Evolutionary conservation across 2,113 vertebrate genomes (phyloP).

Genomic region (Melanotaenia duboulayi): DNA sequence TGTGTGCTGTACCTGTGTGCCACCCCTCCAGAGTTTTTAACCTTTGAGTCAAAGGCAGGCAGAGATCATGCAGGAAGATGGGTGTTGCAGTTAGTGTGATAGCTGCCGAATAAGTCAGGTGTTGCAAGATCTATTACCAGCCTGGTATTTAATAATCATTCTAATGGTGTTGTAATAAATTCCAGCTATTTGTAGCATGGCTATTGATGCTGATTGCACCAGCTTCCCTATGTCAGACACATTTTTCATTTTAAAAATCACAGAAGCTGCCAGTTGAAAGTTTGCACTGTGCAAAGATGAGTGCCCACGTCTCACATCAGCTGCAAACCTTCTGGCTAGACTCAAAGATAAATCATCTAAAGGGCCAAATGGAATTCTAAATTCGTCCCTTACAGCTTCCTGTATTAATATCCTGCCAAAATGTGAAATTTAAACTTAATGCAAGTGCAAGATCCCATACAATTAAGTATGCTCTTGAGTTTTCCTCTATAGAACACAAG

Average conservation of each 20-base stretch:
- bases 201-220: too few species aligned
- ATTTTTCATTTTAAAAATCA: neutral
- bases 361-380: conserved; percentile 6
- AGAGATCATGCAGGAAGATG: conserved; percentile 2
- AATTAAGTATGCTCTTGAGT: neutral
- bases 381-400: neutral
- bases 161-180: conserved; percentile 26
- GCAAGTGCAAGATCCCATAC: neutral
- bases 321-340: conserved; percentile 13
- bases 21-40: conserved; percentile 5
- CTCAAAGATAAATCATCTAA: conserved; percentile 19
- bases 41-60: conserved; percentile 11
- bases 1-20: conserved; percentile 2
- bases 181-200: neutral
- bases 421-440: neutral
- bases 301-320: neutral
- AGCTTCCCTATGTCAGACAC: neutral
- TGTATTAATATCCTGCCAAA: conserved; percentile 23
- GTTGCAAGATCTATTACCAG: conserved; percentile 30
- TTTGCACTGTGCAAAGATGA: neutral
- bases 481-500: conserved; percentile 3
- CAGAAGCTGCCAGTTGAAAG: conserved; percentile 26
- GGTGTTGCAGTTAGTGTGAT: conserved; percentile 2
- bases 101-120: conserved; percentile 10
- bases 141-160: too few species aligned